Evolutionary conservation across 2,797 vertebrate genomes (phyloP), one percentile per base, ranked within the genome.

Genomic region (Octomys mimax): DNA sequence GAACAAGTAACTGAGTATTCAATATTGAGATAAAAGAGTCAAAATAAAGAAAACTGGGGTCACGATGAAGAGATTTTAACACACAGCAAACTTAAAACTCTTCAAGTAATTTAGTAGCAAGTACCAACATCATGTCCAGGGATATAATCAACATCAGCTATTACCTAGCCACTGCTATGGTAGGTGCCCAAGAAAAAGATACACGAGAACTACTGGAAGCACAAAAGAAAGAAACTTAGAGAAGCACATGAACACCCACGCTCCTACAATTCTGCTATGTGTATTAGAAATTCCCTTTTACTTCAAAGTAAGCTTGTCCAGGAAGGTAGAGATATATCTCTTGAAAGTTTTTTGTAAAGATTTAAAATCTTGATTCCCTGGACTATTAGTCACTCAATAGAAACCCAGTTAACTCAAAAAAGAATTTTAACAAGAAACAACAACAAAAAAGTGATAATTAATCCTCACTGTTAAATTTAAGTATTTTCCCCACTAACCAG

Each of bases 371-470:
- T 0, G 33, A 88, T 90, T 87, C 26, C 22, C 28, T 31, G 1
- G 52, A 78, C 89, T 88, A 81, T 84, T 83, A 54, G 83, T 85
- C 73, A 88, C 6, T 33, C 24, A 81, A 66, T 28, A 82, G 77
- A 84, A 82, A 73, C 16, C 49, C 59, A n/a, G 11, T 71, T 81
- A 92, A 52, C 18, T 13, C 84, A 82, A 86, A 82, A 33, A 19
- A 86, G 11, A 82, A 2, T 66, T 93, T 89, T 59, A 83, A 42
- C 42, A 91, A 49, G 13, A 61, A 46, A 24, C 12, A 87, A 75
- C 36, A 93, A 5, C 39, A 73, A 70, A 6, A 22, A 82, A 62
- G 31, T 22, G 2, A 39, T 78, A 82, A 9, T 92, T 61, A 61
- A 3, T 49, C 77, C 42, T 70, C 18, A 49, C 6, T 77, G 52